These are phyloP conservation scores for Pempheris klunzingeri DNA, from an alignment of 2,797 vertebrate species.

Conservation along the genomic window DNA sequence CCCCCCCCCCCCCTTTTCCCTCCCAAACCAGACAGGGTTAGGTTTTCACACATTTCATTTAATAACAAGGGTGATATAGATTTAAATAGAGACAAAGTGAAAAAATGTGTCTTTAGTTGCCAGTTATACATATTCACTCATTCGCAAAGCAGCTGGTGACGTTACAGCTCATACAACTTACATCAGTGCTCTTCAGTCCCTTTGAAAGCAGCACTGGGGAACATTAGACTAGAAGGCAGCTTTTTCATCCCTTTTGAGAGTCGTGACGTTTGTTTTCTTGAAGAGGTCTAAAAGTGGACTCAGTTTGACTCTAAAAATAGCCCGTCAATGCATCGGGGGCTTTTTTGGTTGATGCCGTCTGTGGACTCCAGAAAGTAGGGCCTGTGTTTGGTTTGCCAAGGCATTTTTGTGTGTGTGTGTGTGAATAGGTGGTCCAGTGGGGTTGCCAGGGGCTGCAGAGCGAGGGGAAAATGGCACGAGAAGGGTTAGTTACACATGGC, in stretches of 20 bases:
- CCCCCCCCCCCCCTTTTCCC: too few relatives aligned
- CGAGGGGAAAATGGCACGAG: constrained; percentile 57
- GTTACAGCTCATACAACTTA: neutral
- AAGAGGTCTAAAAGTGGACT: constrained; percentile 50
- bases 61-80: neutral
- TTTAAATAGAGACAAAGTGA: neutral
- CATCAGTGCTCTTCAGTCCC: constrained; percentile 8
- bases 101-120: neutral
- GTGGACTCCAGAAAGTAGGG: constrained; percentile 22
- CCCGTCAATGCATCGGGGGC: constrained; percentile 20
- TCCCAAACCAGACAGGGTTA: neutral
- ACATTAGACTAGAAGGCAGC: neutral
- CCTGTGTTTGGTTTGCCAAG: constrained; percentile 48
- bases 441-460: constrained; percentile 74
- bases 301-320: constrained; percentile 73
- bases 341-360: constrained; percentile 51
- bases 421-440: constrained; percentile 52
- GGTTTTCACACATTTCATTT: neutral
- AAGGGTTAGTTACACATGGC: constrained; percentile 75
- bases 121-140: neutral
- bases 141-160: constrained; percentile 16
- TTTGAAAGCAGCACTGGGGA: constrained; percentile 8
- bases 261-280: constrained; percentile 35
- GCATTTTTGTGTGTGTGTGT: constrained; percentile 2
- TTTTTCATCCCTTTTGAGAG: constrained; percentile 18